Base-by-base conservation (phyloP, 35 echinoderm and acorn worm species). In the Patiria miniata region DNA sequence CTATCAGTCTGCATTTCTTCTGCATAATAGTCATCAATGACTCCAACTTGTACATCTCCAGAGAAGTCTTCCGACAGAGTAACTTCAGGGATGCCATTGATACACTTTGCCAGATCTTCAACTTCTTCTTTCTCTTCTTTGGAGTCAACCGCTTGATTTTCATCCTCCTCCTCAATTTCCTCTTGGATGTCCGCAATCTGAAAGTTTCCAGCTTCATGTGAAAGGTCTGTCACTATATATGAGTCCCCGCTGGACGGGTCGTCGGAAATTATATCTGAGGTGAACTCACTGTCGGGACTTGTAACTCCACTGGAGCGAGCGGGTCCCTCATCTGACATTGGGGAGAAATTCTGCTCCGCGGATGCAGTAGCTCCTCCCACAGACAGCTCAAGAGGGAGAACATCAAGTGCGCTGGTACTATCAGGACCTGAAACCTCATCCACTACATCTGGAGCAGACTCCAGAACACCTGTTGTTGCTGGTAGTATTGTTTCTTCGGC, bases 171-270 rank as follows among this genome's bases (percentile, higher is more conserved):
- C 8, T 83, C 58, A 52, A 28, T 15, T 37, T 73, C 40, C 37
- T 83, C 88, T 76, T 90, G 37, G 36, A 79, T 87, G 21, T 87
- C 59, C 28, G 39, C 47, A n/a, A 87, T 87, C 40, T 18, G 40
- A 87, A 78, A 78, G 29, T 87, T 68, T 10, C 28, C n/a, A 28
- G 38, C 68, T 23, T 78, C 77, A 78, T 76, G 85, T 1, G 39
- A 57, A 12, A 78, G 16, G 14, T 88, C 86, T 60, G 78, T 88
- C 16, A 88, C 77, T 40, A 54, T 59, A 38, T 88, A 88, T 1
- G 86, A 88, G 17, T 88, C 86, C 0, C 86, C 86, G 61, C 86
- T 88, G 22, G 86, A 88, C 36, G 86, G 78, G 22, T 80, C 77
- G 3, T 73, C 65, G 14, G 86, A 80, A 18, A 77, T 5, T 19